Evolutionary conservation across 2,888 invertebrate genomes (phyloP).

Genomic region (Ophion obscuratus): DNA sequence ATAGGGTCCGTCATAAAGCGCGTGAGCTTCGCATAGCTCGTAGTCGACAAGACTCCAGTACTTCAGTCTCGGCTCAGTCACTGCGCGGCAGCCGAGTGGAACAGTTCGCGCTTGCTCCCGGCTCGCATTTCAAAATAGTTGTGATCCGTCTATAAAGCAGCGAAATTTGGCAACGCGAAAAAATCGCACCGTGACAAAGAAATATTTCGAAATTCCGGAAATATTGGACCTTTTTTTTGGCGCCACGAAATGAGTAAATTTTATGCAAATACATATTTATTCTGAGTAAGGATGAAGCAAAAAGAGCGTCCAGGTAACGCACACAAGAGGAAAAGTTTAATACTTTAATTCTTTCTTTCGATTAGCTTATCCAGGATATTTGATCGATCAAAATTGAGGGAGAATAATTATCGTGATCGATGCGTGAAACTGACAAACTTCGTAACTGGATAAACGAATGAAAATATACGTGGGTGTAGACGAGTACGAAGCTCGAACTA

Average conservation of each 20-base stretch:
- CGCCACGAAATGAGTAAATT: neutral
- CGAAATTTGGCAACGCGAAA: neutral
- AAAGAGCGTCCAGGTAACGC: neutral
- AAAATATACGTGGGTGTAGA: neutral
- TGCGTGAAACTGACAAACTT: neutral
- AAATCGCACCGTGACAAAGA: neutral
- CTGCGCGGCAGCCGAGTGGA: conserved; percentile 79
- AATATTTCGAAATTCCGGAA: neutral
- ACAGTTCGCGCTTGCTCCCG: conserved; percentile 72
- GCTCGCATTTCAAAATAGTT: conserved; percentile 4
- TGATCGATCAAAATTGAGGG: neutral
- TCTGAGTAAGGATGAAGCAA: neutral
- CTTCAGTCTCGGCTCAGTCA: conserved; percentile 73
- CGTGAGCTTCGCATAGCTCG: neutral
- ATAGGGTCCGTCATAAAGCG: neutral
- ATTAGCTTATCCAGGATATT: neutral
- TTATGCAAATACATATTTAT: neutral
- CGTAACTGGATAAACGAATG: neutral
- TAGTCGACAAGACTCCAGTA: conserved; percentile 42
- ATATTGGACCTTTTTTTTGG: neutral
- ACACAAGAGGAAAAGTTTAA: neutral
- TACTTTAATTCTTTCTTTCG: neutral
- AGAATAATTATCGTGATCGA: conserved; percentile 14
- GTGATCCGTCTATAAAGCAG: neutral
- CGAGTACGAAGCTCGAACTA: conserved; percentile 6